Conservation (phyloP, 1,140 invertebrate species). For the Ephestia elutella region DNA sequence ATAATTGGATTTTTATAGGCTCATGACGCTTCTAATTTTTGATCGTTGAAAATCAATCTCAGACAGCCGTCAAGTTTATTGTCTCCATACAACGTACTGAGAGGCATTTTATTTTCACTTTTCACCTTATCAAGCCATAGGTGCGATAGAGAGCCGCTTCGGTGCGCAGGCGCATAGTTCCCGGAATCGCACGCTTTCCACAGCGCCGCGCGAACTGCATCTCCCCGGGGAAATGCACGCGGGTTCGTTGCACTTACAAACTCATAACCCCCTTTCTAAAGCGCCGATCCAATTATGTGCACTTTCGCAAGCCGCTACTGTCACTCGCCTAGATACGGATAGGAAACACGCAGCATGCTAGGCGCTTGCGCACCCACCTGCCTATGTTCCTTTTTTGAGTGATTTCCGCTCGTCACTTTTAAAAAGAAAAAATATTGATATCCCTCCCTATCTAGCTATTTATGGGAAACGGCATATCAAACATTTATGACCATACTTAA, state of each 20-base stretch:
- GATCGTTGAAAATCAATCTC: neutral
- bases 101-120: slow-evolving; percentile 58
- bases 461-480: no score
- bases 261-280: slow-evolving; percentile 74
- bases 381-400: slow-evolving; percentile 18
- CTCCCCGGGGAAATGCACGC: slow-evolving; percentile 68
- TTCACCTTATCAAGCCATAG: slow-evolving; percentile 44
- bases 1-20: no score
- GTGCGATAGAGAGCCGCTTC: slow-evolving; percentile 38
- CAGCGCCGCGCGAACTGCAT: slow-evolving; percentile 49
- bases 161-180: slow-evolving; percentile 35
- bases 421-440: neutral
- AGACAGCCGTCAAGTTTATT: neutral
- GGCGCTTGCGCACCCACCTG: slow-evolving; percentile 52
- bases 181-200: slow-evolving; percentile 67
- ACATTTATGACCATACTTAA: no score
- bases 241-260: slow-evolving; percentile 72
- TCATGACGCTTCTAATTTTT: no score
- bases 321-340: slow-evolving; percentile 72
- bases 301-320: slow-evolving; percentile 72
- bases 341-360: slow-evolving; percentile 56
- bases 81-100: slow-evolving; percentile 3
- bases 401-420: neutral
- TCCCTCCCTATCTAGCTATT: no score
- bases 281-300: slow-evolving; percentile 73